A percentile compares a stretch with the other conserved stretches of the same genome.
Conservation (phyloP, 1,140 invertebrate genomes). For the Trichomalopsis sarcophagae region DNA sequence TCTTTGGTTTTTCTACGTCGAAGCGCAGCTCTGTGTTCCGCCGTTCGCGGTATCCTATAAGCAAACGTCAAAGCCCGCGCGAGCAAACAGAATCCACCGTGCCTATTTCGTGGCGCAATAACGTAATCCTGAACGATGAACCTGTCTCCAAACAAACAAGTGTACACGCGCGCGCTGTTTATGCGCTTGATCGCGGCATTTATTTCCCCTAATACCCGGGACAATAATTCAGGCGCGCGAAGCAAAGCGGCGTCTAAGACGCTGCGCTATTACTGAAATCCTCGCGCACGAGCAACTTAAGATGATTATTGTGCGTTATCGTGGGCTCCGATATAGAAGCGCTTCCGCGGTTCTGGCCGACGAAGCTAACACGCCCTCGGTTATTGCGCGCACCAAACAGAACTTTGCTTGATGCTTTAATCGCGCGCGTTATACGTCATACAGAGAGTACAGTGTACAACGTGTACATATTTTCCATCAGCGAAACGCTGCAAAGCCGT, state of each 20-base stretch:
- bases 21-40: too few relatives aligned
- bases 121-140: constrained; percentile 41
- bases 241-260: neutral
- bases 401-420: too few relatives aligned
- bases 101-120: neutral
- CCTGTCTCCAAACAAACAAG: constrained; percentile 6
- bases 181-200: neutral
- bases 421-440: too few relatives aligned
- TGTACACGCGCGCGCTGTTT: neutral
- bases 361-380: too few relatives aligned
- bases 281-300: constrained; percentile 26
- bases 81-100: too few relatives aligned
- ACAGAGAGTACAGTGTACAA: too few relatives aligned
- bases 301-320: constrained; percentile 24
- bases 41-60: too few relatives aligned
- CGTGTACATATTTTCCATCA: neutral
- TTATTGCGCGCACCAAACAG: too few relatives aligned
- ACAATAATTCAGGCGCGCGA: constrained; percentile 11
- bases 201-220: constrained; percentile 21
- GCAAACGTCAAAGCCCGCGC: too few relatives aligned
- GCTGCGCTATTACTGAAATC: constrained; percentile 37
- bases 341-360: too few relatives aligned
- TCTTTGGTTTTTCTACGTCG: neutral
- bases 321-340: neutral
- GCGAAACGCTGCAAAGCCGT: neutral